Conservation (phyloP, 1,140 invertebrate genomes). For the Drosophila miranda region DNA sequence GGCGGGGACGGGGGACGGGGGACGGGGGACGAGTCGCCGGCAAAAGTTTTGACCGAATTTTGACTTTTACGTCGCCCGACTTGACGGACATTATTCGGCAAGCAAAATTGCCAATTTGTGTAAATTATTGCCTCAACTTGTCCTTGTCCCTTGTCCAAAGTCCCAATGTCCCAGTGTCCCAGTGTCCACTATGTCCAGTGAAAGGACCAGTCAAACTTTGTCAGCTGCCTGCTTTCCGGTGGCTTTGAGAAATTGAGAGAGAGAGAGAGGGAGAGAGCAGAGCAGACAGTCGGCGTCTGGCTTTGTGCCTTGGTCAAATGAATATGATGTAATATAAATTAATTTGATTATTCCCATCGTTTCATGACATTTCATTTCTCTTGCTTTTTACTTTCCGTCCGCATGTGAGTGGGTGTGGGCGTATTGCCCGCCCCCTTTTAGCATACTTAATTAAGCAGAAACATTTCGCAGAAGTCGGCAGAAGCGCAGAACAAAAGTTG, state of each 20-base stretch:
- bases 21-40: slow-evolving; percentile 18
- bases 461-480: slow-evolving; percentile 48
- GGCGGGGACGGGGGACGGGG: not conserved
- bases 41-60: slow-evolving; percentile 75
- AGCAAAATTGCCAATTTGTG: slow-evolving; percentile 75
- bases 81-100: slow-evolving; percentile 65
- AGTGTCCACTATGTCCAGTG: not conserved
- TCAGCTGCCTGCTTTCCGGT: slow-evolving; percentile 6
- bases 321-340: slow-evolving; percentile 62
- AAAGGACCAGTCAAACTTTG: slow-evolving; percentile 36
- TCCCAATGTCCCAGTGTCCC: not conserved
- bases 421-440: slow-evolving; percentile 23
- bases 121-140: slow-evolving; percentile 79
- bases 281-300: not conserved
- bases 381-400: slow-evolving; percentile 17
- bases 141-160: slow-evolving; percentile 4
- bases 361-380: slow-evolving; percentile 26
- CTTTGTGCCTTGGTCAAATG: slow-evolving; percentile 35
- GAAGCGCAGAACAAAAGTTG: slow-evolving; percentile 47
- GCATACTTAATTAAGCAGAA: slow-evolving; percentile 75
- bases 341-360: slow-evolving; percentile 59
- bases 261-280: too few relatives aligned
- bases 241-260: slow-evolving; percentile 4
- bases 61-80: slow-evolving; percentile 58
- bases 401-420: slow-evolving; percentile 13